Conservation (phyloP, 2,113 vertebrate species). For the Eidolon helvum region DNA sequence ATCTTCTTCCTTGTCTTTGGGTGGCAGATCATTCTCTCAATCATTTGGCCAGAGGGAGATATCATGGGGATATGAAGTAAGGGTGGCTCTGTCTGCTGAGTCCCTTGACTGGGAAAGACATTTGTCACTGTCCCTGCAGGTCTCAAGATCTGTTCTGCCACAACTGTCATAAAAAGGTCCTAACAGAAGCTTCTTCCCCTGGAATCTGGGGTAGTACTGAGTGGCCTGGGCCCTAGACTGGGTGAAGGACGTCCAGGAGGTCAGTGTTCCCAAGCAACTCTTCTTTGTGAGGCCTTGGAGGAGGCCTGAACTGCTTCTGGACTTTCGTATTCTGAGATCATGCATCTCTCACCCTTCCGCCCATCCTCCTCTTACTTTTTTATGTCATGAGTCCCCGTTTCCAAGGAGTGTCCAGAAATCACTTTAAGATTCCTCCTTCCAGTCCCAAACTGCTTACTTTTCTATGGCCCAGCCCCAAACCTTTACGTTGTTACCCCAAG, state of each 20-base stretch:
- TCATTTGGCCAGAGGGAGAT: not conserved
- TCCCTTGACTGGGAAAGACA: not conserved
- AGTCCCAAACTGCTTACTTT: not conserved
- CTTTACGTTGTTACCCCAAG: accelerated
- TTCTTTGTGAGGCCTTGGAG: not conserved
- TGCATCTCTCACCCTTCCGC: not conserved
- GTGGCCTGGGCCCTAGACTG: not conserved
- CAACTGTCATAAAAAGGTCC: not conserved
- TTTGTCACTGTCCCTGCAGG: not conserved
- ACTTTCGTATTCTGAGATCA: not conserved
- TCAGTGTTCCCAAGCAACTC: not conserved
- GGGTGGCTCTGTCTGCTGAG: not conserved
- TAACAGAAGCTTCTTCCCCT: not conserved
- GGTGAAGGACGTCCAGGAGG: not conserved
- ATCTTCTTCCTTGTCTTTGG: not conserved
- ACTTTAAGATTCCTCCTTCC: not conserved
- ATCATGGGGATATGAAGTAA: not conserved
- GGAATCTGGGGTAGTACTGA: not conserved
- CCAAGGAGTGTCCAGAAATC: not conserved
- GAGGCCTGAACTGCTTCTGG: not conserved
- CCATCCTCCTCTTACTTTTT: not conserved
- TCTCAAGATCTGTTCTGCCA: not conserved
- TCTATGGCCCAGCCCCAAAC: not conserved
- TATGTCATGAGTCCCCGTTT: not conserved
- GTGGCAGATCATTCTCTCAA: not conserved